Conservation (phyloP, 1,140 invertebrate genomes). For the Papilio aristodemus region DNA sequence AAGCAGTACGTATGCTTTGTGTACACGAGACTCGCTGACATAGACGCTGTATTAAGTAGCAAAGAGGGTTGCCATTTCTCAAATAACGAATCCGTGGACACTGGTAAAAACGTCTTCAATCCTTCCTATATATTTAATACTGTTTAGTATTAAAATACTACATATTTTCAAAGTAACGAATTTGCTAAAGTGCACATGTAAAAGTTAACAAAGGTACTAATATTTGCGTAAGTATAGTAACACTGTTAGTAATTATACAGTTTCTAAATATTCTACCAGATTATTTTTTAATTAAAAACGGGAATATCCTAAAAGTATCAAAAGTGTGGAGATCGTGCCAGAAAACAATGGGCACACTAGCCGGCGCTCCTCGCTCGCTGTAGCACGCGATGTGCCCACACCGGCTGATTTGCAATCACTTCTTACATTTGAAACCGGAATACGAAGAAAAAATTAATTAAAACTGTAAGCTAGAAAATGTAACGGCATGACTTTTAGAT, state of each 20-base stretch:
- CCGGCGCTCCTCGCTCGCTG: constrained; percentile 12
- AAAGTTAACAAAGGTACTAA: too few relatives aligned
- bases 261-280: neutral
- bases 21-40: neutral
- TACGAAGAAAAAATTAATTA: constrained; percentile 26
- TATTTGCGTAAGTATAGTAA: neutral
- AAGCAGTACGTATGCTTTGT: constrained; percentile 25
- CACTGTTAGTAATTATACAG: neutral
- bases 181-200: too few relatives aligned
- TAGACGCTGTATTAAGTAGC: neutral
- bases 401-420: constrained; percentile 30
- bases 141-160: too few relatives aligned
- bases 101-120: too few relatives aligned
- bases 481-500: neutral
- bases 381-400: constrained; percentile 31
- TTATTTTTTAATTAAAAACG: neutral
- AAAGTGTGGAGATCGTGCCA: neutral
- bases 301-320: neutral
- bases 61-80: constrained; percentile 8
- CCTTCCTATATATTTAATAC: too few relatives aligned
- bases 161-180: too few relatives aligned
- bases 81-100: neutral
- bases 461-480: constrained; percentile 6
- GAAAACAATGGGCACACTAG: constrained; percentile 32
- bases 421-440: constrained; percentile 23